Base-by-base conservation (phyloP, 2,888 invertebrate species). In the Melipona beecheii region DNA sequence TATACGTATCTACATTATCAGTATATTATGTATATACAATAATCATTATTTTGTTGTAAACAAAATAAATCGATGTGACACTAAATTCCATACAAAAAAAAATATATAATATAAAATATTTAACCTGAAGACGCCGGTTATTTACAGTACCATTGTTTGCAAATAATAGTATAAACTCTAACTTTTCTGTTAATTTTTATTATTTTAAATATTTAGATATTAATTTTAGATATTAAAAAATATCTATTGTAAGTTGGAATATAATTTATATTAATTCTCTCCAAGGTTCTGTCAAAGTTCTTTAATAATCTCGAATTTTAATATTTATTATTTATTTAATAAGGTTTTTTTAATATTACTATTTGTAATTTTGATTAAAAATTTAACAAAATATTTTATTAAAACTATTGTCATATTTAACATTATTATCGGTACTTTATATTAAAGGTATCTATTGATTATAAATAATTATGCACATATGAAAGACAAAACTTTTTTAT, bases 391-490 rank as follows among this genome's bases (percentile, higher is more conserved):
- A 24, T 49, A 17, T 49, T 50, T 68, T 56, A 21, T 56, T 56
- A 17, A n/a, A 13, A 43, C 15, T 56, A 21, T 49, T 17, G 21
- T 49, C 17, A 19, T 19, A 69, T 31, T 11, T 64, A 64, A 31
- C 31, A 36, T 72, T 65, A 64, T 49, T 43, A 65, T 56, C 27
- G 31, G n/a, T 64, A 73, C 27, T 64, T 2, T 54, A 52, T 11
- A 15, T 31, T 21, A 19, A 15, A 19, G 17, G n/a, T 24, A 72
- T 43, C 27, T 49, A 19, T 60, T 31, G 5, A 21, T 74, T 56
- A 65, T 54, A 75, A 24, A 13, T 75, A 66, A 19, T 43, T 60
- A 66, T n/a, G 0, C 43, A 66, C 2, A 78, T 75, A 31, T 66
- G 0, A 50, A 73, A 58, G 4, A 49, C 11, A 54, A 27, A 54